Evolutionary conservation across 1,140 invertebrate genomes (phyloP), one percentile per base, ranked within the genome.

Genomic region (Zaprionus lachaisei): DNA sequence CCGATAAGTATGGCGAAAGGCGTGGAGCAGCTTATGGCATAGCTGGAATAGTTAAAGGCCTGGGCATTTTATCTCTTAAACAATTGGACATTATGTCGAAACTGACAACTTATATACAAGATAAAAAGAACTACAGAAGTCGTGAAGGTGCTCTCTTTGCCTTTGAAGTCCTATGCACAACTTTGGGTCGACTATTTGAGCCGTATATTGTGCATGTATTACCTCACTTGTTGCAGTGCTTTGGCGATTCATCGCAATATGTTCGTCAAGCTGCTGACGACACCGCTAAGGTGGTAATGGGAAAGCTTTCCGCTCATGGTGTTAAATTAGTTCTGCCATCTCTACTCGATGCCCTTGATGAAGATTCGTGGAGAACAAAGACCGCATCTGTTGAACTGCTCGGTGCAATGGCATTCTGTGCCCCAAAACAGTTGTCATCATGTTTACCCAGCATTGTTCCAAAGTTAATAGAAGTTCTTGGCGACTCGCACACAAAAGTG

Each of bases 281-380:
- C 85, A 98, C 97, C 62, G 97, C 98, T 17, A 97, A 97, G 93
- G 97, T 98, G 55, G 97, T 99, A 61, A 99, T 99, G 99, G 97
- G 97, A 80, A 98, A 98, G 93, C 94, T 99, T 22, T 98, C 97
- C 47, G 97, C 97, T 68, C 98, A 99, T 94, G 99, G 99, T 49
- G 99, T 99, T 7, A 99, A 99, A 94, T 94, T 99, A 4, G 97
- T 99, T 55, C 94, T 99, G 58, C 96, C 96, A 3, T 97, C 98
- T 83, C 94, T 99, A 58, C 94, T 99, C 41, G 96, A 96, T 77
- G 99, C 98, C 56, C 94, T 99, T 44, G 97, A 99, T 92, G 98
- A 99, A 93, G 99, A 99, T 94, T 98, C 98, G 1, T 99, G 99
- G 99, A 94, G 99, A 91, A 99, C 99, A 2, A 99, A 99, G 94